Conservation (phyloP, 2,113 vertebrate species). For the Pseudorasbora parva region DNA sequence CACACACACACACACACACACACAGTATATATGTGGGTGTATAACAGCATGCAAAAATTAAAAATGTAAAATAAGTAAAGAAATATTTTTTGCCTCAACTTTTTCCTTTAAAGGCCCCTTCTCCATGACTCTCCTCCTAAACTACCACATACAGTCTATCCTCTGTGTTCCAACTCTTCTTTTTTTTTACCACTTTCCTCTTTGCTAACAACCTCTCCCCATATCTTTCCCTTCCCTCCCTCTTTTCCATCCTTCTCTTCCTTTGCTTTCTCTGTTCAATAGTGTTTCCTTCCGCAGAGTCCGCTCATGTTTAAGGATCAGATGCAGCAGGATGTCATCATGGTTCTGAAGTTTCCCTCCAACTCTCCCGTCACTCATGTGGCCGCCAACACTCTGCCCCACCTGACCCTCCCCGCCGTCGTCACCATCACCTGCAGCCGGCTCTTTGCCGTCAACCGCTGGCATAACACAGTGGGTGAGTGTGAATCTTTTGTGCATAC, state of each 20-base stretch:
- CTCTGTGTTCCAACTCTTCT: constrained; percentile 47
- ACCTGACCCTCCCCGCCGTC: constrained; percentile 91
- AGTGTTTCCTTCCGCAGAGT: constrained; percentile 99
- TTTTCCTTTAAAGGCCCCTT: background rate
- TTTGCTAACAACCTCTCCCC: constrained; percentile 40
- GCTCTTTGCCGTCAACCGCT: constrained; percentile 95
- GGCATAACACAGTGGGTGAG: constrained; percentile 98
- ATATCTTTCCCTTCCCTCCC: constrained; percentile 52
- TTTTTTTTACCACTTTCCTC: constrained; percentile 29
- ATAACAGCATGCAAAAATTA: too few relatives aligned
- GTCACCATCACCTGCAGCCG: constrained; percentile 97
- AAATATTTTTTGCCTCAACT: background rate
- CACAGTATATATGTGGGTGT: too few relatives aligned
- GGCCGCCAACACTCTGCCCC: constrained; percentile 95
- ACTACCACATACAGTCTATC: constrained; percentile 12
- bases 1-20: too few relatives aligned
- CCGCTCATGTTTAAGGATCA: constrained; percentile 99
- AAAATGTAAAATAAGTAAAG: too few relatives aligned
- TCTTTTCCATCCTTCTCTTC: constrained; percentile 27
- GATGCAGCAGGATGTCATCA: constrained; percentile 99
- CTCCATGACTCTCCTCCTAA: constrained; percentile 4
- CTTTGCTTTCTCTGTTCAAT: constrained; percentile 81
- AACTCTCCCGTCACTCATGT: constrained; percentile 97
- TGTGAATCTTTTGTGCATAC: constrained; percentile 42
- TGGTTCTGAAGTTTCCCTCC: constrained; percentile 99